phyloP scores from a whole-genome alignment of 2,888 invertebrate genomes.

The Drosophila buzzatii region DNA sequence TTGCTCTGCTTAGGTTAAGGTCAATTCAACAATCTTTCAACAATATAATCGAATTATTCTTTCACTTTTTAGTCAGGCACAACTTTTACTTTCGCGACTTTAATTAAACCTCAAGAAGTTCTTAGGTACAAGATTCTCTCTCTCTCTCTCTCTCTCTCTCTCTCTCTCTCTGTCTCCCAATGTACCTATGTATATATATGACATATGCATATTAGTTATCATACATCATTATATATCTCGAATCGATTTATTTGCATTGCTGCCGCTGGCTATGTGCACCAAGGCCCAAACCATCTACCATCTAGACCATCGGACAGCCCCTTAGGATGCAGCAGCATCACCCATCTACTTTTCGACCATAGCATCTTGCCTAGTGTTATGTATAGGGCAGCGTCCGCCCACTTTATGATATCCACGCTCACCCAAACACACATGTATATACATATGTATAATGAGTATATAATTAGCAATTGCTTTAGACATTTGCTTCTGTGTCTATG shows the following conservation, averaged over 20 bases:
- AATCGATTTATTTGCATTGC: conserved; percentile 4
- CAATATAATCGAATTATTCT: not conserved
- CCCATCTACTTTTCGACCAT: not conserved
- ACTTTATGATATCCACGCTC: not conserved
- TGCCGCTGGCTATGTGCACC: not conserved
- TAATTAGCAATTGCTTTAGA: conserved; percentile 45
- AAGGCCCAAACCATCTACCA: not conserved
- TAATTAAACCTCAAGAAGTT: not conserved
- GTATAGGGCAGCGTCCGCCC: conserved; percentile 6
- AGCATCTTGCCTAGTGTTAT: not conserved
- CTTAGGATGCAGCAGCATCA: not conserved
- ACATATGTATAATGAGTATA: conserved; percentile 36
- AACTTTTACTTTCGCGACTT: conserved; percentile 6
- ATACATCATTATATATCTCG: not conserved
- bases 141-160: too few species aligned
- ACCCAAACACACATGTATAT: not conserved
- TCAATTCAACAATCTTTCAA: not conserved
- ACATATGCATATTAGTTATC: not conserved
- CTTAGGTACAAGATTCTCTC: too few species aligned
- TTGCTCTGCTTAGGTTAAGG: not conserved
- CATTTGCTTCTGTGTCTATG: not conserved
- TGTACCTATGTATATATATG: too few species aligned
- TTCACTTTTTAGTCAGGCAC: not conserved
- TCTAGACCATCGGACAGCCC: not conserved
- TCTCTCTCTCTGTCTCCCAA: too few species aligned